Evolutionary conservation across 2,888 invertebrate genomes (phyloP).

Genomic region (Acanthosepion lycidas): DNA sequence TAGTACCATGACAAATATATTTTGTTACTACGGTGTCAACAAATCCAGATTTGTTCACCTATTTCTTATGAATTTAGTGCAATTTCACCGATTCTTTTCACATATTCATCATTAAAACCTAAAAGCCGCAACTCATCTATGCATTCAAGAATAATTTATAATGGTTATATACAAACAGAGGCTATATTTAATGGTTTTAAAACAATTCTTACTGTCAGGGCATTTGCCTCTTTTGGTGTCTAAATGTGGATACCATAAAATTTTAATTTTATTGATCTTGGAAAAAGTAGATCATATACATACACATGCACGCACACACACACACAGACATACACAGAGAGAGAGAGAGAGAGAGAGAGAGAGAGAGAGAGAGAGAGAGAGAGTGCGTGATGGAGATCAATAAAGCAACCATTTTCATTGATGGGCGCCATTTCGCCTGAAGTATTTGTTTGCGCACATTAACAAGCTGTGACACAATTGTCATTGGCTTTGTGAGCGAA

Average conservation of each 20-base stretch:
- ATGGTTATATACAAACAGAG: background rate
- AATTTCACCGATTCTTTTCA: background rate
- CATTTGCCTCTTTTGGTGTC: background rate
- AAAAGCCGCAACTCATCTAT: background rate
- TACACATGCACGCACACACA: background rate
- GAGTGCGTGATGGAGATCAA: background rate
- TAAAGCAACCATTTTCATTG: conserved; percentile 2
- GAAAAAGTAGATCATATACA: background rate
- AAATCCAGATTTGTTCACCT: background rate
- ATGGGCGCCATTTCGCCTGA: background rate
- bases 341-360: too few species aligned
- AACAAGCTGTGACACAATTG: conserved; percentile 33
- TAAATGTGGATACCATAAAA: background rate
- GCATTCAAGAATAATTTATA: background rate
- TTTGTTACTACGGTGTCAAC: background rate
- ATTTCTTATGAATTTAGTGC: background rate
- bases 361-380: too few species aligned
- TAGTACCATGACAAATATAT: background rate
- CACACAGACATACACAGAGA: background rate
- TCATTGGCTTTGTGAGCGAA: background rate
- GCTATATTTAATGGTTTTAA: background rate
- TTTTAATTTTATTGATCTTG: background rate
- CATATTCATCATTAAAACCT: background rate
- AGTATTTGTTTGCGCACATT: background rate
- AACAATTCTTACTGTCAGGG: background rate